A percentile compares a stretch with the other conserved stretches of the same genome.
These are phyloP conservation scores for Scolopax mira DNA, from an alignment of 2,113 vertebrate species.

Conservation along the genomic window DNA sequence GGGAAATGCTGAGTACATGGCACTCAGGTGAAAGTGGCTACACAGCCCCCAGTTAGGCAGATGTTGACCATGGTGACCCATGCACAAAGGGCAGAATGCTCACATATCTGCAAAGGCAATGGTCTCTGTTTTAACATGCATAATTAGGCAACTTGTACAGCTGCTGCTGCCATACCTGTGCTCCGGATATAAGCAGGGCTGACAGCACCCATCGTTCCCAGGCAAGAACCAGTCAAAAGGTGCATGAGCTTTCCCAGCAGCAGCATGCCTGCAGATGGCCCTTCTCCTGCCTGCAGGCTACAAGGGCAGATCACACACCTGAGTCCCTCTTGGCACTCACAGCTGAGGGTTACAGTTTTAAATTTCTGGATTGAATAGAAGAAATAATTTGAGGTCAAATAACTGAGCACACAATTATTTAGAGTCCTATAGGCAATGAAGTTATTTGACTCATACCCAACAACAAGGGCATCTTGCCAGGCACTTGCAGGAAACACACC, in stretches of 20 bases:
- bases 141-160: not conserved
- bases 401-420: not conserved
- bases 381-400: not conserved
- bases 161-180: not conserved
- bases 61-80: not conserved
- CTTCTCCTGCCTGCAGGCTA: not conserved
- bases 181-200: not conserved
- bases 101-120: not conserved
- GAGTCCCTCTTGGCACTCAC: not conserved
- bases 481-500: not conserved
- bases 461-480: not conserved
- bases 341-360: not conserved
- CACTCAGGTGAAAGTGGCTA: not conserved
- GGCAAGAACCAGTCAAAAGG: not conserved
- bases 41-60: not conserved
- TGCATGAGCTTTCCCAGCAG: not conserved
- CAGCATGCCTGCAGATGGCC: rapidly evolving
- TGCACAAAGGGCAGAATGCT: not conserved
- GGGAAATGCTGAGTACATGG: not conserved
- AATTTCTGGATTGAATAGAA: not conserved
- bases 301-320: not conserved
- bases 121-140: not conserved
- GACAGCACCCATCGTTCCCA: not conserved
- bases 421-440: not conserved
- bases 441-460: not conserved